Evolutionary conservation across 2,797 vertebrate species (phyloP), one percentile per base, ranked within the genome.

Genomic region (Scolopax bukidnonensis): DNA sequence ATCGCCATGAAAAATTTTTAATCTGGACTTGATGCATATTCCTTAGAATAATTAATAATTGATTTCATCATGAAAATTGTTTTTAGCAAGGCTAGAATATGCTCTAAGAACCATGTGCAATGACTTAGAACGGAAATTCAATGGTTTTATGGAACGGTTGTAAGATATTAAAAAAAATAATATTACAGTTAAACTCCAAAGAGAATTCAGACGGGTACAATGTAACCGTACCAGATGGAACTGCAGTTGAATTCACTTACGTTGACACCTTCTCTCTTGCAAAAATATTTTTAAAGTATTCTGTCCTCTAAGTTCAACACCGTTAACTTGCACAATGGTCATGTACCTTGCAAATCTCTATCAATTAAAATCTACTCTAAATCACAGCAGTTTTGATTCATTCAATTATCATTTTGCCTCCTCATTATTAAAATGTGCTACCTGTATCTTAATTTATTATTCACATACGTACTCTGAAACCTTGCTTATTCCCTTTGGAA

Each of bases 361-460:
- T 68, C 91, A 93, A 74, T 95, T 93, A 96, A 91, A 96, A 90
- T 71, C 68, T 54, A 30, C 71, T 95, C 89, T 90, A 84, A 95
- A 85, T 57, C 75, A 63, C 65, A 84, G 83, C 77, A 89, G 54
- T 71, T 92, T 18, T 75, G 68, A 93, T 84, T 30, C 4, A 24
- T 51, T 63, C 67, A 63, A 60, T 94, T 96, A 94, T 65, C 56
- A 79, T 93, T 94, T 93, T 87, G 54, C 83, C 32, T 94, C 54
- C 81, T 93, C 47, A 36, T 80, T 92, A 90, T 32, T 40, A 59
- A 90, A 88, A 92, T 50, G 30, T 57, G 40, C 67, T 87, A 71
- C 60, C 82, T 78, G 19, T 50, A 28, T 63, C 59, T 90, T 90
- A 50, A 85, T 95, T 83, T 79, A 45, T 82, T 96, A 90, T 96